A percentile compares a stretch with the other conserved stretches of the same genome.
Conservation (phyloP, 2,797 vertebrate genomes). For the Lepilemur ruficaudatus region DNA sequence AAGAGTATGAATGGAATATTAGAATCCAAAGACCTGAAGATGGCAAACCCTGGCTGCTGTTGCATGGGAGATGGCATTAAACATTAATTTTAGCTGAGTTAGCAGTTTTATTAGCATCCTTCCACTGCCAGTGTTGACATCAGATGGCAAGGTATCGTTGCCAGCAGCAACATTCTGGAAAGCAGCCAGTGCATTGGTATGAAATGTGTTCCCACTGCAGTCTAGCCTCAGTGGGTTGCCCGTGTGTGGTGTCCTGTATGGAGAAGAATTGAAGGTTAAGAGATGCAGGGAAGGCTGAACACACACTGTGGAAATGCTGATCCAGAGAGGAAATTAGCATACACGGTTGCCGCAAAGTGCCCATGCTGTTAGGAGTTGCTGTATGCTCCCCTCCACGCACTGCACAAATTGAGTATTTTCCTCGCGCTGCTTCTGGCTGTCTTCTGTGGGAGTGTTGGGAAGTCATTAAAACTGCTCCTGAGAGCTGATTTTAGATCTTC, state of each 20-base stretch:
- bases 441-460: neutral
- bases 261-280: neutral
- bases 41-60: neutral
- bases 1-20: neutral
- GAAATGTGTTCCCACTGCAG: neutral
- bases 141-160: neutral
- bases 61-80: neutral
- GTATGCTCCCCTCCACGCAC: neutral
- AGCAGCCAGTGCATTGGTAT: neutral
- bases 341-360: neutral
- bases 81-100: slow-evolving; percentile 14
- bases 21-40: neutral
- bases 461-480: neutral
- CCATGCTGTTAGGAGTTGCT: neutral
- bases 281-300: neutral
- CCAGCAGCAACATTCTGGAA: neutral
- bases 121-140: neutral
- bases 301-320: neutral
- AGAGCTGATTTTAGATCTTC: neutral
- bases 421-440: neutral
- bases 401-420: neutral
- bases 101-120: slow-evolving; percentile 4
- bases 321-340: neutral
- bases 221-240: neutral
- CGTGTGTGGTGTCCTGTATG: neutral